Conservation (phyloP, 2,888 invertebrate genomes). For the Allolobophora icterica region DNA sequence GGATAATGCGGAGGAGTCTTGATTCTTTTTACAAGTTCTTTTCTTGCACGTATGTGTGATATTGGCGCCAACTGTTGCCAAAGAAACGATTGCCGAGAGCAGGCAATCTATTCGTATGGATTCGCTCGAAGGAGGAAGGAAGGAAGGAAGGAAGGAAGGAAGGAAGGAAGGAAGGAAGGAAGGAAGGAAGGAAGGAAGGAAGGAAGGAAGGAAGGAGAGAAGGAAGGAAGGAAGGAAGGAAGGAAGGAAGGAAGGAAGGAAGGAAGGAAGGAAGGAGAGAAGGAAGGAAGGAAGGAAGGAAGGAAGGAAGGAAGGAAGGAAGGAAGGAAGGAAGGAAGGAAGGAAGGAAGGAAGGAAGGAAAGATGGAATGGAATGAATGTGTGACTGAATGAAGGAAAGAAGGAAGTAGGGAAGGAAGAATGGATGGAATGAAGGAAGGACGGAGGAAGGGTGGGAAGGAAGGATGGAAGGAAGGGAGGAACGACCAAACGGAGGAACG, state of each 20-base stretch:
- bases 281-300: conserved; percentile 12
- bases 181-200: not conserved
- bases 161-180: not conserved
- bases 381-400: not conserved
- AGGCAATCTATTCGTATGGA: conserved; percentile 25
- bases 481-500: no score
- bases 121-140: not conserved
- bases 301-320: not conserved
- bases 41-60: no score
- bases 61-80: no score
- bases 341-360: not conserved
- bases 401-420: not conserved
- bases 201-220: not conserved
- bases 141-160: not conserved
- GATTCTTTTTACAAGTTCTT: no score
- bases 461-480: no score
- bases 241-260: conserved; percentile 32
- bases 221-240: conserved; percentile 19
- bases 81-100: conserved; percentile 2
- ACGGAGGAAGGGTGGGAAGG: not conserved
- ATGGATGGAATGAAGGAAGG: no score
- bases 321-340: no score
- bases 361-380: not conserved
- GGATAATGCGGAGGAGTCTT: conserved; percentile 28
- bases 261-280: conserved; percentile 29